Conservation (phyloP, 1,140 invertebrate species). For the Carposina sasakii region DNA sequence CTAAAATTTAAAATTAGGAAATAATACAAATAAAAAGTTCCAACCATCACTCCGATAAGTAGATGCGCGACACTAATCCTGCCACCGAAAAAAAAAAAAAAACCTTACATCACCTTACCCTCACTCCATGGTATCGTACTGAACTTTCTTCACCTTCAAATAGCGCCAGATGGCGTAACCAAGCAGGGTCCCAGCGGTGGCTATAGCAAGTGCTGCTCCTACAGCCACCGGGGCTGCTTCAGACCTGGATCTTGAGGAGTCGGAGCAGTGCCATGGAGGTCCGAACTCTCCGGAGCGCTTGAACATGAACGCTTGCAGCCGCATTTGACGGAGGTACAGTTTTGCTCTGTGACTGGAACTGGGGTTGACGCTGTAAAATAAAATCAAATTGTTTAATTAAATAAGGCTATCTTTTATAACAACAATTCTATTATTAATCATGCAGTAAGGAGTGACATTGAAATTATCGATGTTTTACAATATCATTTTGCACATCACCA, state of each 20-base stretch:
- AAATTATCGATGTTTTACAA: too few relatives aligned
- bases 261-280: conserved; percentile 73
- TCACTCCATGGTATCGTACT: conserved; percentile 94
- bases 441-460: too few relatives aligned
- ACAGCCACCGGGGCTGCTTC: conserved; percentile 91
- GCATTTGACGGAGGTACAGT: conserved; percentile 72
- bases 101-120: conserved; percentile 21
- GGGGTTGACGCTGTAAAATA: too few relatives aligned
- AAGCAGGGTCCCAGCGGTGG: conserved; percentile 84
- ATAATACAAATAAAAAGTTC: too few relatives aligned
- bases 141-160: conserved; percentile 91
- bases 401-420: too few relatives aligned
- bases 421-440: too few relatives aligned
- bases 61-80: conserved; percentile 3
- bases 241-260: conserved; percentile 73
- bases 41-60: too few relatives aligned
- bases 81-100: conserved; percentile 20
- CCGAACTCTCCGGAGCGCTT: conserved; percentile 74
- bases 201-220: conserved; percentile 87
- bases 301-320: conserved; percentile 76
- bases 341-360: conserved; percentile 67
- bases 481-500: too few relatives aligned
- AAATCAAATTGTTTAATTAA: too few relatives aligned
- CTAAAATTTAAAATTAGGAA: too few relatives aligned
- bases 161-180: conserved; percentile 92